Conservation (phyloP, 2,113 vertebrate genomes). For the Pycnonotus jocosus region DNA sequence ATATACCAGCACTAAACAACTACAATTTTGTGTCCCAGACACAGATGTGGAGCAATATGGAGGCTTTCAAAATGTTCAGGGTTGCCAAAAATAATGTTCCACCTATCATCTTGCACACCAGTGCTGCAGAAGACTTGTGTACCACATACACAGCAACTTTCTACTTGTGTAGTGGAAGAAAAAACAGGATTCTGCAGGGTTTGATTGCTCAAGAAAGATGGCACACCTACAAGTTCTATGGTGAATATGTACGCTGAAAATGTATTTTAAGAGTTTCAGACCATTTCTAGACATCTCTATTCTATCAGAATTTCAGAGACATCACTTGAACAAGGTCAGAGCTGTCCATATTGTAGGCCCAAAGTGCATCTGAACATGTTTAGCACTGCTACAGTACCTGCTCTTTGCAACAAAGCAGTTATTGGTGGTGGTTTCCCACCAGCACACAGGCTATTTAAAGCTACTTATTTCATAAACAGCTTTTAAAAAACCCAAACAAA, state of each 20-base stretch:
- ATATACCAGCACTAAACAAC: conserved; percentile 60
- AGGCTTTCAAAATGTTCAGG: background rate
- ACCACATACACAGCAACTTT: background rate
- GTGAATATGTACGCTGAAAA: background rate
- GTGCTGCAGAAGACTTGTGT: background rate
- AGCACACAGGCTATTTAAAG: background rate
- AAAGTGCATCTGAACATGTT: background rate
- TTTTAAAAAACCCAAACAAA: background rate
- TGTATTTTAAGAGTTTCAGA: background rate
- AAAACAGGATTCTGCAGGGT: background rate
- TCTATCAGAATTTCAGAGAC: background rate
- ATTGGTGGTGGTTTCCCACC: background rate
- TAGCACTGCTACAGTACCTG: background rate
- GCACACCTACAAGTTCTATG: background rate
- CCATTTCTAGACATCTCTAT: background rate
- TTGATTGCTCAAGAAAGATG: background rate
- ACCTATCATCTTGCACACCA: background rate
- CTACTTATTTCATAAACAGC: background rate
- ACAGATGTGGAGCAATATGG: conserved; percentile 56
- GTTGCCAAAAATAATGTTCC: conserved; percentile 51
- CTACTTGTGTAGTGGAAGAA: background rate
- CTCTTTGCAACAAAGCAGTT: background rate
- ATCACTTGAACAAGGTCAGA: background rate
- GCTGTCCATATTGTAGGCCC: background rate
- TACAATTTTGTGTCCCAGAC: conserved; percentile 44